Evolutionary conservation across 2,888 invertebrate species (phyloP).

Genomic region (Trichopria drosophilae): DNA sequence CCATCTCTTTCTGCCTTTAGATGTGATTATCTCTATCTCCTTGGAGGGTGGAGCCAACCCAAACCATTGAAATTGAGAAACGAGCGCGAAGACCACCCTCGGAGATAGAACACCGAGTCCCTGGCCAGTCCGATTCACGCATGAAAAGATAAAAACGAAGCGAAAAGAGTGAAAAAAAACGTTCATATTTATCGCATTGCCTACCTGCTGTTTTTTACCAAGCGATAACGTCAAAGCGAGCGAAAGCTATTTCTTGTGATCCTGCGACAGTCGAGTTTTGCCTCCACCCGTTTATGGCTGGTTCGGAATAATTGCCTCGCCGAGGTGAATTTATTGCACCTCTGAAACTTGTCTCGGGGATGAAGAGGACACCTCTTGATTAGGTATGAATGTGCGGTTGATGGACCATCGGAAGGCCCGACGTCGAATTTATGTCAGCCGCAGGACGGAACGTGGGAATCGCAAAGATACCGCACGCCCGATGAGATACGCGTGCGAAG

Average conservation of each 20-base stretch:
- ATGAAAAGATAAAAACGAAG: slow-evolving; percentile 8
- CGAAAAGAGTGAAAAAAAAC: slow-evolving; percentile 13
- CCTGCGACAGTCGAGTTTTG: no score
- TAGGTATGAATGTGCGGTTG: slow-evolving; percentile 42
- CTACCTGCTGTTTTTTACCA: slow-evolving; percentile 37
- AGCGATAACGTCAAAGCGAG: slow-evolving; percentile 25
- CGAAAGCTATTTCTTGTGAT: slow-evolving; percentile 19
- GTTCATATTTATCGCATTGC: slow-evolving; percentile 40
- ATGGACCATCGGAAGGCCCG: no score
- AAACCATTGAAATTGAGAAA: slow-evolving; percentile 47
- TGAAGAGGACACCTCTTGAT: slow-evolving; percentile 37
- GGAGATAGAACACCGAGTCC: slow-evolving; percentile 46
- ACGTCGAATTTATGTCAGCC: no score
- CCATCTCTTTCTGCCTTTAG: slow-evolving; percentile 13
- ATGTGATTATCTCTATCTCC: slow-evolving; percentile 20
- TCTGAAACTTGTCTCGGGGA: slow-evolving; percentile 42
- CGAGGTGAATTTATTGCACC: slow-evolving; percentile 50
- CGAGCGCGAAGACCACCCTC: slow-evolving; percentile 55
- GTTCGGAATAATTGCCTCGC: slow-evolving; percentile 52
- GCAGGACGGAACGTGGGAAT: no score
- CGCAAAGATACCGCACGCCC: no score
- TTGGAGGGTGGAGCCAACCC: slow-evolving; percentile 41
- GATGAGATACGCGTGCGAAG: no score
- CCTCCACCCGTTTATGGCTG: no score
- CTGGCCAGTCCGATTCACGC: slow-evolving; percentile 14